Evolutionary conservation across 2,888 invertebrate species (phyloP), one percentile per base, ranked within the genome.

Genomic region (Drosophila suboccidentalis): DNA sequence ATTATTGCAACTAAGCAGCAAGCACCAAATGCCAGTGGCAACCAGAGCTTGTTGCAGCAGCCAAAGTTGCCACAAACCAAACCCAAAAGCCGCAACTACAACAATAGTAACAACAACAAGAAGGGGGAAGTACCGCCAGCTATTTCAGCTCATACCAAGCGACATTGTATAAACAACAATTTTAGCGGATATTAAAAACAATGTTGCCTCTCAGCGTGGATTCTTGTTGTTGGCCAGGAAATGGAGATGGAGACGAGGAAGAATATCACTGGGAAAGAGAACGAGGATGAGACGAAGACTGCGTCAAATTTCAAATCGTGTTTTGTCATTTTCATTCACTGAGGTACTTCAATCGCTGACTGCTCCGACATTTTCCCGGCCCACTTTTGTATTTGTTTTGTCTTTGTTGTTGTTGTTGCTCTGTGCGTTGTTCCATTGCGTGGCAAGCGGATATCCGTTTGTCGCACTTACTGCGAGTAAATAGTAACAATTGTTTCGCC

Each of bases 101-200:
- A 29, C 47, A 22, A 22, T 22, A 22, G 5, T 22, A 22, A 22
- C 22, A 22, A 61, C 43, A 65, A 19, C 55, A 63, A 55, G 41
- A 65, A 57, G 55, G 15, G 47, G 36, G 38, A 34, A 49, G 38
- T 44, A 50, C 17, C 36, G 50, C 41, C 68, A 80, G 73, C 85
- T 68, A 78, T 82, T 82, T 70, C 71, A 64, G 53, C 84, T 71
- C 80, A 83, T 82, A 75, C 85, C 64, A 61, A 15, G 63, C 72
- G 78, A 86, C 87, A 86, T 88, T 78, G 83, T 88, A 81, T 88
- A 88, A 80, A 83, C 86, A 86, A 86, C 84, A 87, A 87, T 84
- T 87, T 88, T 69, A 88, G 87, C 86, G 86, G 86, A 87, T 87
- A 87, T 87, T 87, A 88, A 87, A 87, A 87, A 88, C 89, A 87